Percentiles rank a stretch among this genome's conserved stretches.
Evolutionary conservation across 2,888 invertebrate genomes (phyloP).

Genomic region (Andrena bucephala): DNA sequence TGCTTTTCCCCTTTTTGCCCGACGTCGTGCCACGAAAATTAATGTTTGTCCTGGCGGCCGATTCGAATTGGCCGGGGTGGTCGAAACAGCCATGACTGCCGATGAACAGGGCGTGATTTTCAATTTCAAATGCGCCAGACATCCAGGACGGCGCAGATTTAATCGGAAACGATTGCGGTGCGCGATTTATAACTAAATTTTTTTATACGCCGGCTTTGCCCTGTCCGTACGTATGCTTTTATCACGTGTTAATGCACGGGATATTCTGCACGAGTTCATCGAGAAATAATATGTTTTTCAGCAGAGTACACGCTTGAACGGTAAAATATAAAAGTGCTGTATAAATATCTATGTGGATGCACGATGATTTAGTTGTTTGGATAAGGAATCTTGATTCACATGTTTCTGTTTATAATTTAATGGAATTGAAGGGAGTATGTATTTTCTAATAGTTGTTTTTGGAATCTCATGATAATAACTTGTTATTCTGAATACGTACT

Average conservation of each 20-base stretch:
- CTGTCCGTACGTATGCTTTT: background rate
- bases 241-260: conserved; percentile 22
- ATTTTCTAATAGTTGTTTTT: too few species aligned
- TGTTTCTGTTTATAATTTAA: too few species aligned
- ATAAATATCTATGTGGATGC: too few species aligned
- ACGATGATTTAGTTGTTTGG: too few species aligned
- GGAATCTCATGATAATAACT: too few species aligned
- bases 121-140: conserved; percentile 53
- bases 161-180: conserved; percentile 43
- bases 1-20: conserved; percentile 25
- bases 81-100: conserved; percentile 49
- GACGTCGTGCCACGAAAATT: conserved; percentile 53
- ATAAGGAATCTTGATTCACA: too few species aligned
- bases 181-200: conserved; percentile 55
- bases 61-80: conserved; percentile 40
- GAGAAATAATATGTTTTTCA: conserved; percentile 1
- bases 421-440: too few species aligned
- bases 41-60: conserved; percentile 58
- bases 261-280: conserved; percentile 11
- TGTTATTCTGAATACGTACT: too few species aligned
- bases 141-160: conserved; percentile 36
- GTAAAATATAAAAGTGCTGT: background rate
- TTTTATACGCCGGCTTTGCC: conserved; percentile 11
- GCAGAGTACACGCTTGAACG: background rate
- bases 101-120: conserved; percentile 57